Base-by-base conservation (phyloP, 1,140 invertebrate species). In the Drosophila pectinifera region DNA sequence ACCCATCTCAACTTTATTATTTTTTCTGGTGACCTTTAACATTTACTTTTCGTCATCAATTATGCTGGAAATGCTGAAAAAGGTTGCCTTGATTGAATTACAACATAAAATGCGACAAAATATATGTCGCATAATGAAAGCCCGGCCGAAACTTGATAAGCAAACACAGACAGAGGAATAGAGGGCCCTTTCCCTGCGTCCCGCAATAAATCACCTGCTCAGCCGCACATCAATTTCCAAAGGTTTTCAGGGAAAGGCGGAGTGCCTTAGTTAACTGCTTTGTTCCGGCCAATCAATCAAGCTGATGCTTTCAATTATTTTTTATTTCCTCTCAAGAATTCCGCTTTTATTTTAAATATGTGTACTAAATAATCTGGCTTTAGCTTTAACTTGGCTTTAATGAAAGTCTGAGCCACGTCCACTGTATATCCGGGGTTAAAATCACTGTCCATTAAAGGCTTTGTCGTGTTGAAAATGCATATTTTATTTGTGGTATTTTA, bases 201-300 rank as follows among this genome's bases (percentile, higher is more conserved):
- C 51, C 58, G 39, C 53, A 75, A 75, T 75, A 75, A 58, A 75
- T 75, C 73, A 75, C 73, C 73, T 58, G 53, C 20, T 53, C 53
- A 63, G 34, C 72, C 73, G 53, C 73, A 57, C 72, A 75, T 75
- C 59, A 65, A 75, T 75, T 75, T 75, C 20, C 26, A 74, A 49
- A 18, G 36, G 42, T 11, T 54, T 28, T 5, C 18, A 18, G 16
- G 10, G 34, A 18, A 26, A 20, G 22, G 20, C 14, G 14, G 16
- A 48, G 31, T 6, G 42, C 49, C 49, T 63, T 73, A 56, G 58
- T 75, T 75, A 75, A 75, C 67, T 59, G 68, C 46, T 49, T 49
- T 45, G 51, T 8, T 49, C 11, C 16, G 18, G 34, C 41, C 61
- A 46, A 75, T 75, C 73, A 73, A 74, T 75, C 61, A 75, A 53